These are phyloP conservation scores for Anas capensis DNA, from an alignment of 2,797 vertebrate genomes.

Conservation along the genomic window DNA sequence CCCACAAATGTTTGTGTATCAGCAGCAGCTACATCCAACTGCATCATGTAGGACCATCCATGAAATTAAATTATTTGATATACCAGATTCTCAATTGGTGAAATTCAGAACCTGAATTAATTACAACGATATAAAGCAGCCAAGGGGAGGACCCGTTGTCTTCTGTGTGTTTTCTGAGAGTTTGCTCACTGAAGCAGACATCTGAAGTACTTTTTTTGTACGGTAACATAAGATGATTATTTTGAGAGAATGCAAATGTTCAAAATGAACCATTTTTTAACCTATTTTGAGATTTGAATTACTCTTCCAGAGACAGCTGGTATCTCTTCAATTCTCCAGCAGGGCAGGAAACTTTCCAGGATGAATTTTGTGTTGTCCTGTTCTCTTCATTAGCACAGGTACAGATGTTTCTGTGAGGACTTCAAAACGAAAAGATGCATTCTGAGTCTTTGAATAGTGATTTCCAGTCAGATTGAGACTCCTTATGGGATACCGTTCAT, in stretches of 20 bases:
- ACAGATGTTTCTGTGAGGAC: not conserved
- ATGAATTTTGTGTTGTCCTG: not conserved
- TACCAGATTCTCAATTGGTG: not conserved
- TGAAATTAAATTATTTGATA: constrained; percentile 33
- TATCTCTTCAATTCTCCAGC: not conserved
- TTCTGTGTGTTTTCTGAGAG: not conserved
- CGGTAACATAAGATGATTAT: not conserved
- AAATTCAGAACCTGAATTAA: not conserved
- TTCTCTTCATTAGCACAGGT: not conserved
- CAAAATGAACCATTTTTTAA: not conserved
- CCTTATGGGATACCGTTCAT: not conserved
- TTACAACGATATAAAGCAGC: not conserved
- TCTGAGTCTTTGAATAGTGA: not conserved
- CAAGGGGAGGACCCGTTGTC: not conserved
- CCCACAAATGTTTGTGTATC: not conserved
- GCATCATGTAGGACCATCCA: not conserved
- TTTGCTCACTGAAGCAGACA: constrained; percentile 4
- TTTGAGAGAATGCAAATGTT: constrained; percentile 22
- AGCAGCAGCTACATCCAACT: not conserved
- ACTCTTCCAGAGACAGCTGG: not conserved
- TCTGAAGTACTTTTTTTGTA: not conserved
- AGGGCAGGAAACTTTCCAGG: not conserved
- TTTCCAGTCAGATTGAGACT: not conserved
- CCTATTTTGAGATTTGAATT: not conserved
- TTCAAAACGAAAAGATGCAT: not conserved